phyloP scores from a whole-genome alignment of 1,140 invertebrate species.

The Brachionus angularis region DNA sequence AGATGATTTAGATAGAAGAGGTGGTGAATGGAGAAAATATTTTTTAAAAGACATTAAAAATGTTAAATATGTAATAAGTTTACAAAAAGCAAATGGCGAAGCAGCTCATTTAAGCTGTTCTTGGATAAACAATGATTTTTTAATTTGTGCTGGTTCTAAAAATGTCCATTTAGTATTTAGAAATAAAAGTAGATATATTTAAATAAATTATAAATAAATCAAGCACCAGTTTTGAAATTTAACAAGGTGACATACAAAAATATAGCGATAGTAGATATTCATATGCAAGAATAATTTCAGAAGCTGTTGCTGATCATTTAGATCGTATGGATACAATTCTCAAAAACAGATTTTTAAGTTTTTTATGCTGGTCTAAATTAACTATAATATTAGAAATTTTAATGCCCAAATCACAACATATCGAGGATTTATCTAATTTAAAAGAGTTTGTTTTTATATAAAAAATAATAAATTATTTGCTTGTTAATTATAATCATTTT shows the following conservation, averaged over 20 bases:
- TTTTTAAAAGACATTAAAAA: conserved; percentile 55
- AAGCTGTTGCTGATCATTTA: conserved; percentile 51
- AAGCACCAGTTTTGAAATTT: background rate
- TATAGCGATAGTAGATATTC: conserved; percentile 56
- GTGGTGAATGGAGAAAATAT: conserved; percentile 53
- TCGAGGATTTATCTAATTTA: conserved; percentile 57
- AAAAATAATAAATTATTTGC: background rate
- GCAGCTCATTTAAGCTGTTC: conserved; percentile 60
- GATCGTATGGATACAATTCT: conserved; percentile 47
- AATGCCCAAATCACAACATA: conserved; percentile 59
- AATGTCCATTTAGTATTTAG: conserved; percentile 60
- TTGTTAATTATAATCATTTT: too few species aligned
- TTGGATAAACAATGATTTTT: conserved; percentile 51
- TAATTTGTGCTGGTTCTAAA: conserved; percentile 59
- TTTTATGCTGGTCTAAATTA: conserved; percentile 50
- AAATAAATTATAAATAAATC: background rate
- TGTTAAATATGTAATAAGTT: conserved; percentile 53
- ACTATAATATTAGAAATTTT: conserved; percentile 60
- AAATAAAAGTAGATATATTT: conserved; percentile 52
- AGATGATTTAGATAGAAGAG: conserved; percentile 52
- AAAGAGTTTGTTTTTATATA: conserved; percentile 45
- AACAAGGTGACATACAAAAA: conserved; percentile 54
- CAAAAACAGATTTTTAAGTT: conserved; percentile 48
- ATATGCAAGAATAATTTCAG: conserved; percentile 55
- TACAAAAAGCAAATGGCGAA: conserved; percentile 61